A percentile compares a stretch with the other conserved stretches of the same genome.
Conservation (phyloP, 2,113 vertebrate species). For the Probosciger aterrimus region DNA sequence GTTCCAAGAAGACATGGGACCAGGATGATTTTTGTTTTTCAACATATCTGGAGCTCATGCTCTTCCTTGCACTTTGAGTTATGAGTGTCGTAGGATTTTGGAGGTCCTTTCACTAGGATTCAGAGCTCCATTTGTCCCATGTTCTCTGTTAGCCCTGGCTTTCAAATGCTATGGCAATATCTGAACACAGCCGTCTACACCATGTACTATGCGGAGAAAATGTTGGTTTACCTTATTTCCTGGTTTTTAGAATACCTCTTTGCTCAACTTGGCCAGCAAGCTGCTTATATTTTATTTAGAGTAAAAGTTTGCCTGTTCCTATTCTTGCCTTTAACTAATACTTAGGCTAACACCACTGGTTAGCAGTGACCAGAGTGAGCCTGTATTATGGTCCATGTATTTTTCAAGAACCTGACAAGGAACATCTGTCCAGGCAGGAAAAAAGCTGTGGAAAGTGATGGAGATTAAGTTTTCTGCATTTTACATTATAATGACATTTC, state of each 20-base stretch:
- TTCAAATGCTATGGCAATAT: background rate
- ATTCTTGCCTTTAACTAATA: background rate
- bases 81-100: background rate
- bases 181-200: background rate
- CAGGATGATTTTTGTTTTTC: background rate
- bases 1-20: background rate
- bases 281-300: background rate
- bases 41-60: background rate
- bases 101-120: background rate
- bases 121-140: background rate
- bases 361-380: background rate
- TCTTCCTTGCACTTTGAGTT: background rate
- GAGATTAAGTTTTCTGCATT: slow-evolving; percentile 48
- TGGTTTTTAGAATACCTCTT: background rate
- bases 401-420: slow-evolving; percentile 38
- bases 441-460: slow-evolving; percentile 6
- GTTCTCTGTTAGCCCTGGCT: background rate
- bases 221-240: fast-evolving
- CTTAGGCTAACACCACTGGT: background rate
- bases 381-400: background rate
- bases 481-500: slow-evolving; percentile 46
- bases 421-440: slow-evolving; percentile 17
- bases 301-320: background rate
- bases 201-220: background rate
- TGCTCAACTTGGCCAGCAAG: background rate